Evolutionary conservation across 2,113 vertebrate genomes (phyloP), one percentile per base, ranked within the genome.

Genomic region (Paedocypris sp.): DNA sequence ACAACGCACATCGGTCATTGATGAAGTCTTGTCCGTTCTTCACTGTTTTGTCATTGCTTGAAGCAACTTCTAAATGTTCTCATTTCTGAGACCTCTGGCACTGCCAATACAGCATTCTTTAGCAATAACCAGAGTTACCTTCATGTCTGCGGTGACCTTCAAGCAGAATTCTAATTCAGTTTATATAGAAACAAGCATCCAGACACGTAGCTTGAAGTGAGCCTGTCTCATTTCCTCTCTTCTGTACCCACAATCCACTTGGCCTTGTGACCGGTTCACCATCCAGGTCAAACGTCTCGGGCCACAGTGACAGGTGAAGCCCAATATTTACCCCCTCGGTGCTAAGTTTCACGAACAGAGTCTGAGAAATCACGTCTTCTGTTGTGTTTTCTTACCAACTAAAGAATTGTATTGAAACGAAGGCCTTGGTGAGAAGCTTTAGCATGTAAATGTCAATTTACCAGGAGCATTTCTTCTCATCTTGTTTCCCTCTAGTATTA

Each of bases 381-480:
- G n/a, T n/a, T n/a, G n/a, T 22, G 59, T 57, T 57, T 62, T 36
- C 28, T 13, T 18, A 15, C 15, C 41, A 62, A 41, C 45, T 46
- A 20, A 35, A 4, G 31, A 32, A 29, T 62, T 18, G 6, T 7
- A 49, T 29, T 42, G 43, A 29, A 57, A 33, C 47, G 13, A 62
- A 28, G 20, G 38, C 38, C 38, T 19, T 8, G 1, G 28, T 29
- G 53, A 68, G 62, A 59, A 59, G 41, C 22, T 64, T 33, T 12
- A 19, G n/a, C 29, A 43, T 42, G 33, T 13, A 43, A 53, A 43
- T 43, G 26, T 11, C 5, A 25, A 62, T 52, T 57, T 33, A 10
- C 15, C 10, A 31, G 11, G 20, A 47, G 32, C 31, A 32, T 32
- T 9, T 10, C 4, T 7, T 47, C 9, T 54, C 25, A 22, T 52